Base-by-base conservation (phyloP, 2,888 invertebrate species). In the Drosophila trichaetosa region DNA sequence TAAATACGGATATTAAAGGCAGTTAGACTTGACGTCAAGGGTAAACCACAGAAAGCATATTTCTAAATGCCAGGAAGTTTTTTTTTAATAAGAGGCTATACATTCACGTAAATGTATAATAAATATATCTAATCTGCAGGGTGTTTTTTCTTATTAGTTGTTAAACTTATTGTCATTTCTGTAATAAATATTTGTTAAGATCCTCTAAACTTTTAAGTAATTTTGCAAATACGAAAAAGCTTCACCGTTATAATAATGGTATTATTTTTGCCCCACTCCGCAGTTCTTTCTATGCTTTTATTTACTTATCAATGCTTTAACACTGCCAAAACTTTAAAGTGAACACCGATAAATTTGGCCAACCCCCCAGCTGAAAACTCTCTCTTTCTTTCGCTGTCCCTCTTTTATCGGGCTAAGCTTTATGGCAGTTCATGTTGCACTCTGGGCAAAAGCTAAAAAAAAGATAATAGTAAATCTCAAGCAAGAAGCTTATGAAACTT, bases 401-500 rank as follows among this genome's bases (percentile, higher is more conserved):
- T 40, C 52, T 31, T 38, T 53, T 65, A 79, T 73, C 79, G 4
- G 29, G 49, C 62, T 76, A 68, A 79, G 76, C 76, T 76, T 79
- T 65, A 79, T 76, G 59, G 42, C 51, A 59, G 64, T 38, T 60
- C 40, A 73, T 67, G 54, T 49, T 79, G 69, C 63, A 68, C 59
- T 53, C 46, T 52, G 10, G 58, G 54, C 52, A 64, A 61, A 52
- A 53, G 48, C 34, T 42, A 59, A 42, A 56, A 69, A 70, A 69
- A 53, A 69, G 64, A 81, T 66, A 67, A 51, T 53, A 52, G 60
- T 65, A 62, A 56, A 54, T 42, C 33, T 33, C 29, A 21, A 21
- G 42, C 60, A 57, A 89, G 61, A 76, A 73, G 76, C 84, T 85
- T 89, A 84, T 72, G 73, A 74, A 78, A 89, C 76, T 87, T 72